Evolutionary conservation across 2,797 vertebrate genomes (phyloP).

Genomic region (Enteromius trimaculatus): DNA sequence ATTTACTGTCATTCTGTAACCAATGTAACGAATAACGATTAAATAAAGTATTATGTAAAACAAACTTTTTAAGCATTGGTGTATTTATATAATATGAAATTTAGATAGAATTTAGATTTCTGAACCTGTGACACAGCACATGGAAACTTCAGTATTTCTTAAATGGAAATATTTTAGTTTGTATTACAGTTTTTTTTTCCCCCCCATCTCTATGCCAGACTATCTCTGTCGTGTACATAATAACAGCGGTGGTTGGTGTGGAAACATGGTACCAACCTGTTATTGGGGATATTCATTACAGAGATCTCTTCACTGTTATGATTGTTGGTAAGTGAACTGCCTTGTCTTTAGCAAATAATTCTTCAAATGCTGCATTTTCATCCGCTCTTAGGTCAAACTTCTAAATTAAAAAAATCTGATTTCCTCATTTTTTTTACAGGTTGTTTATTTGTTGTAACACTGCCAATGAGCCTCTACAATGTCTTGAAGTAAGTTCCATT

Average conservation of each 20-base stretch:
- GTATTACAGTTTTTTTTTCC: neutral
- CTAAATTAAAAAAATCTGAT: neutral
- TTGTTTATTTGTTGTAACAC: conserved; percentile 89
- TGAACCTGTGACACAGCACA: neutral
- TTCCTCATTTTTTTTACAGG: conserved; percentile 68
- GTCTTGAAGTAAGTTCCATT: conserved; percentile 86
- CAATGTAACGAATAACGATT: too few species aligned
- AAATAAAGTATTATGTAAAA: too few species aligned
- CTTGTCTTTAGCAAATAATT: conserved; percentile 8
- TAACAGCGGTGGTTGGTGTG: conserved; percentile 94
- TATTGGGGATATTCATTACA: conserved; percentile 89
- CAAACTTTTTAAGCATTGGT: neutral
- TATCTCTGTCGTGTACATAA: conserved; percentile 93
- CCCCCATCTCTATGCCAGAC: conserved; percentile 71
- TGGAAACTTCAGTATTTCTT: neutral
- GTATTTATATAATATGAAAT: neutral
- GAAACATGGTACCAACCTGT: conserved; percentile 94
- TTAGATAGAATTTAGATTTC: neutral
- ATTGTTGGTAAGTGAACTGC: conserved; percentile 88
- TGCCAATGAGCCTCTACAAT: conserved; percentile 96
- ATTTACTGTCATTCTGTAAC: neutral
- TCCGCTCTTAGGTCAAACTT: neutral
- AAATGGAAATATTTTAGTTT: neutral
- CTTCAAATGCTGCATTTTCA: neutral
- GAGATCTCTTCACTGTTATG: conserved; percentile 95